phyloP scores from a whole-genome alignment of 2,888 invertebrate species.

The Pemphredon lugubris region DNA sequence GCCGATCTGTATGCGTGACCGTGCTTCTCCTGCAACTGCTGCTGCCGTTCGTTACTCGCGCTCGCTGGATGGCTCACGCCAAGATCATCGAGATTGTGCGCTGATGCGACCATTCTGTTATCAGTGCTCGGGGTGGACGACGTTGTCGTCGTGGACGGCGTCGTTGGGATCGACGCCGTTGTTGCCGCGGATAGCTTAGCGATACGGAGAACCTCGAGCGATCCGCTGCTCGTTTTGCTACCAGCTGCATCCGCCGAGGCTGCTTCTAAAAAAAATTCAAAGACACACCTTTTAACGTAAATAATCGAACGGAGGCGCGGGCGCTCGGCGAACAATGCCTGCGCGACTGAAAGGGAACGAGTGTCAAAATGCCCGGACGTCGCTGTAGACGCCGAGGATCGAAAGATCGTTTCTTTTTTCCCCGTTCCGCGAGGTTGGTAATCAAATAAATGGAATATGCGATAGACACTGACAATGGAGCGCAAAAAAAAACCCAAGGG shows the following conservation, averaged over 20 bases:
- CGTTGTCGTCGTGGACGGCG: constrained; percentile 20
- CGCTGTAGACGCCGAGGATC: no score
- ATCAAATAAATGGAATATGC: no score
- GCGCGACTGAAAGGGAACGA: no score
- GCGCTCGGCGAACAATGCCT: no score
- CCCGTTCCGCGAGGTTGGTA: no score
- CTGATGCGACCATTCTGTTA: constrained; percentile 77
- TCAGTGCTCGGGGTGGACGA: constrained; percentile 42
- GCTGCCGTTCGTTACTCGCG: constrained; percentile 67
- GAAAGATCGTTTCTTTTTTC: no score
- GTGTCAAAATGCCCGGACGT: no score
- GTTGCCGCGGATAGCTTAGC: constrained; percentile 59
- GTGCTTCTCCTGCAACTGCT: constrained; percentile 61
- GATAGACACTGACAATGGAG: no score
- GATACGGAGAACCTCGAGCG: constrained; percentile 63
- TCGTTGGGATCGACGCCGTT: constrained; percentile 16
- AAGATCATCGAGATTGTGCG: constrained; percentile 75
- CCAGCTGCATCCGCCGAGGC: constrained; percentile 72
- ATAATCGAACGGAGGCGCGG: no score
- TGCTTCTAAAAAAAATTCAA: constrained; percentile 62
- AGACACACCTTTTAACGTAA: no score
- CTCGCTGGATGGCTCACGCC: constrained; percentile 69
- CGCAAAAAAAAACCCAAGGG: no score
- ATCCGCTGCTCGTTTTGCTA: constrained; percentile 69
- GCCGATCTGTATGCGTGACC: constrained; percentile 60